Evolutionary conservation across 2,888 invertebrate genomes (phyloP).

Genomic region (Platycheirus albimanus): DNA sequence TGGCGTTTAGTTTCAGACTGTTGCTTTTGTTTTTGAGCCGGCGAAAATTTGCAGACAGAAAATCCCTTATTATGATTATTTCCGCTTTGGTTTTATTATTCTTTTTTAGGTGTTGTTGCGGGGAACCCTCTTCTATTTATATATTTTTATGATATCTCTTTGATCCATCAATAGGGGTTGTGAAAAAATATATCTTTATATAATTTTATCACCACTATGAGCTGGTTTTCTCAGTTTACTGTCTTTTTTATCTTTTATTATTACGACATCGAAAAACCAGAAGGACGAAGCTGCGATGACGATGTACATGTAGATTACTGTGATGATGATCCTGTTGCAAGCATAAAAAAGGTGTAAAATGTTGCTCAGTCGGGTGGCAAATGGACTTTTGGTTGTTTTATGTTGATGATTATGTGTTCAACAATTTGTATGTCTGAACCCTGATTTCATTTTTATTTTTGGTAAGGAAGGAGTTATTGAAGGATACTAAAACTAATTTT

Average conservation of each 20-base stretch:
- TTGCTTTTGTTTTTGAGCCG: constrained; percentile 27
- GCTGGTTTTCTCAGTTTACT: constrained; percentile 46
- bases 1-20: neutral
- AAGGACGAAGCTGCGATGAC: constrained; percentile 27
- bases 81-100: constrained; percentile 35
- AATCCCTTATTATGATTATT: constrained; percentile 63
- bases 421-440: constrained; percentile 7
- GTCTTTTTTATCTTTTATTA: constrained; percentile 40
- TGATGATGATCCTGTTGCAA: constrained; percentile 64
- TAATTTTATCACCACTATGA: constrained; percentile 58
- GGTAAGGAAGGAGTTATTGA: neutral
- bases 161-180: constrained; percentile 71
- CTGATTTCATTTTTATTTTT: neutral
- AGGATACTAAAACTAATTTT: neutral
- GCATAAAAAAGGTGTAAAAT: constrained; percentile 73
- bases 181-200: constrained; percentile 38
- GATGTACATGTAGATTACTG: constrained; percentile 36
- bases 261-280: neutral
- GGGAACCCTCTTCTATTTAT: constrained; percentile 14
- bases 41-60: constrained; percentile 42
- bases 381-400: constrained; percentile 71
- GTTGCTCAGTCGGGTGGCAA: constrained; percentile 64
- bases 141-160: constrained; percentile 49
- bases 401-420: constrained; percentile 67
- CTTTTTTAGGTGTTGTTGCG: neutral